phyloP scores from a whole-genome alignment of 2,797 vertebrate species.

The Hypotaenidia okinawae region DNA sequence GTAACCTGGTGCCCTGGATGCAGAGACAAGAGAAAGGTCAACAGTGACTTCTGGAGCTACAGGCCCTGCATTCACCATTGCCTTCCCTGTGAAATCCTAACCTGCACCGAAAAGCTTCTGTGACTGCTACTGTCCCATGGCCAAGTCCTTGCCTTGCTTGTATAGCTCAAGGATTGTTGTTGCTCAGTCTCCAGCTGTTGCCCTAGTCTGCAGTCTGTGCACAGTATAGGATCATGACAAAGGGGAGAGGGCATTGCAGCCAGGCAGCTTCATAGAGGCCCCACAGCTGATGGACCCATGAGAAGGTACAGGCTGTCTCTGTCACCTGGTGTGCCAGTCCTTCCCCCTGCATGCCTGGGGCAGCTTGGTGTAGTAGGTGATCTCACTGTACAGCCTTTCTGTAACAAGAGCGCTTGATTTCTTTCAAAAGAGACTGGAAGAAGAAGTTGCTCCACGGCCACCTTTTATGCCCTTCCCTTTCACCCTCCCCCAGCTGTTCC shows the following conservation, averaged over 20 bases:
- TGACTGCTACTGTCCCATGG: neutral
- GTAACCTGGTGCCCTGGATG: neutral
- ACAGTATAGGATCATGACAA: neutral
- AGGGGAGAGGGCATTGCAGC: neutral
- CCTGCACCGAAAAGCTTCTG: neutral
- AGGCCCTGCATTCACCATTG: neutral
- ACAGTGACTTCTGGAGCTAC: neutral
- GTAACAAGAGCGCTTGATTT: neutral
- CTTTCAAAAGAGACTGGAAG: neutral
- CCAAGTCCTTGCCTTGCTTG: neutral
- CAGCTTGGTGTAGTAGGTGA: neutral
- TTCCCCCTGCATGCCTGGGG: neutral
- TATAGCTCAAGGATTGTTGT: neutral
- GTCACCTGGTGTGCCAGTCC: neutral
- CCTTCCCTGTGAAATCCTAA: neutral
- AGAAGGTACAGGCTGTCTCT: neutral
- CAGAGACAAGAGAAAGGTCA: neutral
- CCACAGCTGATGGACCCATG: neutral
- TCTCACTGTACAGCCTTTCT: neutral
- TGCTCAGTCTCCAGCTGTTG: neutral
- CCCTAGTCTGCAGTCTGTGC: neutral
- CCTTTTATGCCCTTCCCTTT: neutral
- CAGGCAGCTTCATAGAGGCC: neutral
- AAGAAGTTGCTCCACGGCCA: neutral
- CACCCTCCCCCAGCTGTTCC: neutral